Conservation (phyloP, 2,113 vertebrate genomes). For the Aegithalos caudatus region DNA sequence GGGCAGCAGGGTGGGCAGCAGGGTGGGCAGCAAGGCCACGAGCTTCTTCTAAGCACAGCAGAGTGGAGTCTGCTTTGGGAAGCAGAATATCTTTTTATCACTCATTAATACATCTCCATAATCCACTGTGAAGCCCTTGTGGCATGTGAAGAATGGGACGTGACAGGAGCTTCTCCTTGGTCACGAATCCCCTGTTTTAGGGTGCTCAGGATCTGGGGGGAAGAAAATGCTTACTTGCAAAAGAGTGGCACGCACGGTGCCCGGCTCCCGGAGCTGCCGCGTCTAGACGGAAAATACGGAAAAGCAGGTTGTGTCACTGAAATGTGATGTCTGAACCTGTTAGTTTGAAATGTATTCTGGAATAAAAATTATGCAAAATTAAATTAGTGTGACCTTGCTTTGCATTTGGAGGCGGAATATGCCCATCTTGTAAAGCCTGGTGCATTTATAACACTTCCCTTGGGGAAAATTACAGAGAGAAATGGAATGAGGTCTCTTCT, state of each 20-base stretch:
- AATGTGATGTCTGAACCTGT: slow-evolving; percentile 59
- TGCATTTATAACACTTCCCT: slow-evolving; percentile 63
- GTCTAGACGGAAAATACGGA: slow-evolving; percentile 46
- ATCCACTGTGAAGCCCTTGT: background rate
- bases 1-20: background rate
- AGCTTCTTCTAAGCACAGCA: background rate
- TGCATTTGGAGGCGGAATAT: slow-evolving; percentile 42
- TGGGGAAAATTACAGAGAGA: slow-evolving; percentile 47
- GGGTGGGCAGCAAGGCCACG: background rate
- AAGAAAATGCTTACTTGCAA: background rate
- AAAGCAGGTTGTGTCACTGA: slow-evolving; percentile 47
- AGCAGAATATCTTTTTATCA: fast-evolving
- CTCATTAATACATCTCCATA: fast-evolving
- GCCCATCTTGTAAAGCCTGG: slow-evolving; percentile 33
- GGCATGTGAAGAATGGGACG: background rate
- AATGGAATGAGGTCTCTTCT: slow-evolving; percentile 60
- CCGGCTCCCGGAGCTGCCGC: background rate
- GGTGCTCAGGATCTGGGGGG: background rate
- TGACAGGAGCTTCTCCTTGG: background rate
- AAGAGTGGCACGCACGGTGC: background rate
- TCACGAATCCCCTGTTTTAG: background rate
- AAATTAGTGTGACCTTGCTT: slow-evolving; percentile 68
- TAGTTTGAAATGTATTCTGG: slow-evolving; percentile 58
- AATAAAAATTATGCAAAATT: slow-evolving; percentile 57
- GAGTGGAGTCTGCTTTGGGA: background rate